Base-by-base conservation (phyloP, 2,113 vertebrate genomes). In the Capricornis sumatraensis region DNA sequence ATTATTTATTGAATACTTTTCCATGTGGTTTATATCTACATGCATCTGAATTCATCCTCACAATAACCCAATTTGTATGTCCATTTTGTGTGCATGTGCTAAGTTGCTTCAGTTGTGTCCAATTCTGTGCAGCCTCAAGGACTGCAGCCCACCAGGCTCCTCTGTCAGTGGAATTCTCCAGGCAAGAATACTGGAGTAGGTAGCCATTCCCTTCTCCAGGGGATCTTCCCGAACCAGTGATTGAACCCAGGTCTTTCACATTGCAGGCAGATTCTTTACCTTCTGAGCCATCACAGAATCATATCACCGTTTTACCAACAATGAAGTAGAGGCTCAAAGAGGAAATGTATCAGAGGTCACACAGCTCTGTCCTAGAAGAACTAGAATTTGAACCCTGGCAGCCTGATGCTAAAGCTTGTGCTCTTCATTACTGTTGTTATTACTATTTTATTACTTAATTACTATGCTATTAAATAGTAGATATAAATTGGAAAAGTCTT, bases 341-440 rank as follows among this genome's bases (percentile, higher is more conserved):
- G 45, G 50, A 95, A 95, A 83, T 79, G 19, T 71, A 62, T 67
- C 85, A 28, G 74, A 81, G 19, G 67, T 71, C 71, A 89, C 23
- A 87, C 7, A 93, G 25, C 78, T 97, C 83, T 57, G 57, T 76
- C 23, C 74, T 17, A 85, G 21, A 55, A 2, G 81, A 64, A 89
- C 19, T 50, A 87, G 78, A 94, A 87, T 94, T 94, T 90, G 71
- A 92, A 96, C 17, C 9, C 17, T 96, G 52, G 74, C 52, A 87
- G 13, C 3, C 47, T 95, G 21, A 67, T 14, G 8, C 87, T 60
- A 83, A 94, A 94, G 25, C 60, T 91, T 67, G 30, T 91, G 45
- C 21, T 95, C 60, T 87, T 94, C 64, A 64, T 95, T 90, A 87
- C 36, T 71, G 5, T 58, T 36, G 52, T 28, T 62, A 2, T 57